A percentile compares a stretch with the other conserved stretches of the same genome.
Evolutionary conservation across 2,797 vertebrate species (phyloP).

Genomic region (Luscinia luscinia): DNA sequence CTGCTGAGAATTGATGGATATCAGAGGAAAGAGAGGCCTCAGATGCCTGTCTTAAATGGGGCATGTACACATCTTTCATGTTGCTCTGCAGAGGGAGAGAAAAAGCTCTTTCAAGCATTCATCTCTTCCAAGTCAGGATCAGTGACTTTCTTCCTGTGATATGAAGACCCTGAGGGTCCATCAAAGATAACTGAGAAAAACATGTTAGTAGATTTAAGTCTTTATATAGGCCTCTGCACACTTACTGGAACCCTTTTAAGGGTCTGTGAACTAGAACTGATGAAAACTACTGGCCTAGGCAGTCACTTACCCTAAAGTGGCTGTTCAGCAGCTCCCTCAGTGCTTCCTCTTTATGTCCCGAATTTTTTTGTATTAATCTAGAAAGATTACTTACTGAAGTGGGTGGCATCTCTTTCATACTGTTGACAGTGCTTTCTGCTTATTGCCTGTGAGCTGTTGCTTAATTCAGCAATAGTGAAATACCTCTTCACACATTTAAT

Average conservation of each 20-base stretch:
- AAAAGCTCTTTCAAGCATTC: background rate
- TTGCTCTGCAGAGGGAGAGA: background rate
- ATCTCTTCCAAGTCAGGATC: background rate
- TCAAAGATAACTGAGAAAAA: background rate
- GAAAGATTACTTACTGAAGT: background rate
- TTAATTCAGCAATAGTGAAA: conserved; percentile 53
- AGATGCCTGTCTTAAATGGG: background rate
- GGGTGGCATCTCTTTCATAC: background rate
- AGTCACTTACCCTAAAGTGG: background rate
- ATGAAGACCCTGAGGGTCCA: background rate
- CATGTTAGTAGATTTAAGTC: background rate
- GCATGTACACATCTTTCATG: background rate
- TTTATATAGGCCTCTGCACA: background rate
- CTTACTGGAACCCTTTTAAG: background rate
- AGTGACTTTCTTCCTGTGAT: background rate
- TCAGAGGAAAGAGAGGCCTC: background rate
- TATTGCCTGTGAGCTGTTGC: conserved; percentile 37
- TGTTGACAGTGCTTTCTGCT: conserved; percentile 12
- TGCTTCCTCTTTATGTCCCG: background rate
- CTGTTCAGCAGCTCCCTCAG: background rate
- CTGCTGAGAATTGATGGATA: background rate
- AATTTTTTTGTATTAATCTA: conserved; percentile 9
- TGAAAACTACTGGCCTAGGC: background rate
- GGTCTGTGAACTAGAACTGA: background rate
- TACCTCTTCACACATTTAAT: conserved; percentile 41